These are phyloP conservation scores for Vollenhovia emeryi DNA, from an alignment of 1,140 invertebrate species.

Conservation along the genomic window DNA sequence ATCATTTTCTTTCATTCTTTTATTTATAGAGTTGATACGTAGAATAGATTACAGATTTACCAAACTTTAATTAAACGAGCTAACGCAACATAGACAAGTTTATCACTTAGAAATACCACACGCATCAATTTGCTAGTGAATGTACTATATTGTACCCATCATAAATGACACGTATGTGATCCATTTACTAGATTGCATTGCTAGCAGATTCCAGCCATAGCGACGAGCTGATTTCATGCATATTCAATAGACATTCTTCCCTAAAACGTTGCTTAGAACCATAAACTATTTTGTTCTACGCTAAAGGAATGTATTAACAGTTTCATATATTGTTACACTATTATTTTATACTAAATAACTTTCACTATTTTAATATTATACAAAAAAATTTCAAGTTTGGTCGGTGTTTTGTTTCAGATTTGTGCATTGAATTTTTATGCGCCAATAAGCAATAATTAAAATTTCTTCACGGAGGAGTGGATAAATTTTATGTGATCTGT, in stretches of 20 bases:
- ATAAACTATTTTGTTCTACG: neutral
- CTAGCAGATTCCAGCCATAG: neutral
- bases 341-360: neutral
- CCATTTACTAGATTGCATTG: neutral
- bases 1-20: neutral
- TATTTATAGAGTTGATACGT: neutral
- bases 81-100: neutral
- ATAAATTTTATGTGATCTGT: neutral
- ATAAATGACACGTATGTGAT: neutral
- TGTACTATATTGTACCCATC: neutral
- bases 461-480: neutral
- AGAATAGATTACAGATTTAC: neutral
- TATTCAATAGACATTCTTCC: neutral
- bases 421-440: neutral
- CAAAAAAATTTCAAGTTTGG: neutral
- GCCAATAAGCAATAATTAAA: constrained; percentile 7
- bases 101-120: neutral
- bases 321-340: neutral
- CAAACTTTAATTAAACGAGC: neutral
- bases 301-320: neutral
- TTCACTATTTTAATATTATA: neutral
- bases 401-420: neutral
- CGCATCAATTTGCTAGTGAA: neutral
- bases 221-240: neutral
- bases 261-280: neutral